phyloP scores from a whole-genome alignment of 2,797 vertebrate species.

The Arremon aurantiirostris region DNA sequence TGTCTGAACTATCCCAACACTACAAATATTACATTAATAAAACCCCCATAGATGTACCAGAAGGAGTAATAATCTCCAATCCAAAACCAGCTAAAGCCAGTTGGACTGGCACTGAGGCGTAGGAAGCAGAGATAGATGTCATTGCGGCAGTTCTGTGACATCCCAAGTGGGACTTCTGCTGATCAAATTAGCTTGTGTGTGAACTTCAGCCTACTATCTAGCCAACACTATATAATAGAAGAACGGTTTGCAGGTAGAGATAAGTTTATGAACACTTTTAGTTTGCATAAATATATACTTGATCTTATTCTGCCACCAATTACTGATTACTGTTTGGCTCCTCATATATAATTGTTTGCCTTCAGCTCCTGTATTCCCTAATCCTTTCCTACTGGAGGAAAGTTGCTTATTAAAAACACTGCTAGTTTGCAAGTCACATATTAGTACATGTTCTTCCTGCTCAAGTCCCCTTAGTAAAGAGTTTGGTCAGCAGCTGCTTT shows the following conservation, averaged over 20 bases:
- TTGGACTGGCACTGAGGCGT: not conserved
- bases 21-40: not conserved
- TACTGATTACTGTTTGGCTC: not conserved
- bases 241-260: not conserved
- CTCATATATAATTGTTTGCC: not conserved
- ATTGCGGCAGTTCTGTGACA: not conserved
- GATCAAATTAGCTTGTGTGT: not conserved
- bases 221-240: not conserved
- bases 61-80: not conserved
- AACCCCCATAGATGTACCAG: not conserved
- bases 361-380: not conserved
- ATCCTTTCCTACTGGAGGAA: not conserved
- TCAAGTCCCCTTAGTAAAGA: not conserved
- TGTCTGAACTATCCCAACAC: not conserved
- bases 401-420: not conserved
- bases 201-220: not conserved
- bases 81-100: not conserved
- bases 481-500: not conserved
- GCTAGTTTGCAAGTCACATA: not conserved
- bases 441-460: not conserved
- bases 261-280: not conserved
- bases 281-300: not conserved
- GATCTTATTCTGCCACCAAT: not conserved
- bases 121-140: not conserved
- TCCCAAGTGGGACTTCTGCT: not conserved